Conservation (phyloP, 2,113 vertebrate genomes). For the Oplegnathus fasciatus region DNA sequence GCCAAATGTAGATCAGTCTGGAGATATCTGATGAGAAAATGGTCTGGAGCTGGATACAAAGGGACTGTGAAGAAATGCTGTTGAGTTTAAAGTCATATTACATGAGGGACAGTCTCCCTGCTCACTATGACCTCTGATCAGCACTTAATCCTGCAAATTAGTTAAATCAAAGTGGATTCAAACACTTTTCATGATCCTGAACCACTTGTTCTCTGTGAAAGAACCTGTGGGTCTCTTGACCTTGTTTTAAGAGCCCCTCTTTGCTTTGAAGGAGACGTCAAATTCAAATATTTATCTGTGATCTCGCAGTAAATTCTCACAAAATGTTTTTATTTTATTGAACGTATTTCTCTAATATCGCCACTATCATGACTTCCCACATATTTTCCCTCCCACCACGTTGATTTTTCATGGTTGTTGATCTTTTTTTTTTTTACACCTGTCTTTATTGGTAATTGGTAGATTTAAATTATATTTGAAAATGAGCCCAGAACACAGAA, state of each 20-base stretch:
- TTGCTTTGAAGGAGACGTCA: neutral
- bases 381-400: neutral
- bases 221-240: too few relatives aligned
- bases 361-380: neutral
- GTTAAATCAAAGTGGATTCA: neutral
- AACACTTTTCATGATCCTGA: neutral
- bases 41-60: neutral
- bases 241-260: neutral
- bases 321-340: neutral
- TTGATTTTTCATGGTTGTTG: neutral
- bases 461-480: neutral
- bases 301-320: neutral
- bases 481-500: neutral
- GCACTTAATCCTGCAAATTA: neutral
- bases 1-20: slow-evolving; percentile 14
- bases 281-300: neutral
- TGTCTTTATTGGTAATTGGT: neutral
- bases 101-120: neutral
- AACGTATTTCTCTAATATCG: neutral
- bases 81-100: neutral
- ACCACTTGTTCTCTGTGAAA: neutral
- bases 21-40: slow-evolving; percentile 21
- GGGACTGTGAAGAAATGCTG: neutral
- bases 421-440: neutral
- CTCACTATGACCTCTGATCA: neutral